A percentile compares a stretch with the other conserved stretches of the same genome.
Evolutionary conservation across 2,797 vertebrate genomes (phyloP).

Genomic region (Myotis findleyi): DNA sequence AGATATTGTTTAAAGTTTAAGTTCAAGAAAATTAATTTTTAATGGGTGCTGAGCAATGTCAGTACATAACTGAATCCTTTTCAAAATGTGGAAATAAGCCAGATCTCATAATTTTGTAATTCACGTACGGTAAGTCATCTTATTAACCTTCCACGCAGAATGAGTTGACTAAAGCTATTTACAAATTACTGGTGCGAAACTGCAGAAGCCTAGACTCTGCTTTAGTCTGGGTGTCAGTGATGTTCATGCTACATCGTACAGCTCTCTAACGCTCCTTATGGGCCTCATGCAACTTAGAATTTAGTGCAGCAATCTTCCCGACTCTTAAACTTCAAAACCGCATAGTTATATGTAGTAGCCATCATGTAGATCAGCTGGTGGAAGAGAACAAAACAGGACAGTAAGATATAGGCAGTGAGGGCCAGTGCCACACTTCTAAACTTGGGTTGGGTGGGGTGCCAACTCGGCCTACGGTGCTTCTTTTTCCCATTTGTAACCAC

Average conservation of each 20-base stretch:
- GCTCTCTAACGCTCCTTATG: constrained; percentile 87
- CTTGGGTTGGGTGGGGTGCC: constrained; percentile 52
- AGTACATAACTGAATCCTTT: constrained; percentile 86
- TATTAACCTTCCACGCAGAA: constrained; percentile 89
- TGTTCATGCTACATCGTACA: constrained; percentile 90
- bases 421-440: constrained; percentile 76
- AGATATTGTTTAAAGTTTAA: constrained; percentile 75
- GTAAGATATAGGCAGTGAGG: constrained; percentile 87
- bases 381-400: constrained; percentile 93
- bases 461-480: constrained; percentile 71
- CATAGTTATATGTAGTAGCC: constrained; percentile 99
- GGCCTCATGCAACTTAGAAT: constrained; percentile 94
- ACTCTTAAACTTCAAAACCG: constrained; percentile 99
- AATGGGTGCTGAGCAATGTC: constrained; percentile 79
- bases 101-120: constrained; percentile 86
- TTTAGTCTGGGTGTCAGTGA: constrained; percentile 94
- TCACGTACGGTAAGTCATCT: constrained; percentile 86
- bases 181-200: constrained; percentile 93
- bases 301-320: constrained; percentile 99
- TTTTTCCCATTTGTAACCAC: neutral
- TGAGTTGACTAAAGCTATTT: constrained; percentile 94
- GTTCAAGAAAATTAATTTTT: constrained; percentile 69
- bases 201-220: constrained; percentile 90
- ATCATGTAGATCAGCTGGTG: constrained; percentile 99
- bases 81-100: constrained; percentile 84